Conservation (phyloP, 92 coral and sea anemone genomes). For the Epizoanthus scotinus region DNA sequence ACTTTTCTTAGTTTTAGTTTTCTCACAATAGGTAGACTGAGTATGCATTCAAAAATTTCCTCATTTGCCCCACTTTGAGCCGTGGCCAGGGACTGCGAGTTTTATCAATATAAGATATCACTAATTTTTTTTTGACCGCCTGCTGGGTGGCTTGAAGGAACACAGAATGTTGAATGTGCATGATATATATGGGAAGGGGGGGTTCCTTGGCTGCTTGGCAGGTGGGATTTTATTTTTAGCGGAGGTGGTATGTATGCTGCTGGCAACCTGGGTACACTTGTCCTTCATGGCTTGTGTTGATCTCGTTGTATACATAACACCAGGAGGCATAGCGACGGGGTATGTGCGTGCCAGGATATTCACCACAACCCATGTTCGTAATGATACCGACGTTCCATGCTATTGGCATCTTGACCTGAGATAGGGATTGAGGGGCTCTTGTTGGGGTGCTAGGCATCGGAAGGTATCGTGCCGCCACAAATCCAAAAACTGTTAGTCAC, state of each 20-base stretch:
- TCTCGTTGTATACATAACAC: constrained; percentile 35
- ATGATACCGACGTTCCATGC: constrained; percentile 36
- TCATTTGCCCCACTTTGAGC: neutral
- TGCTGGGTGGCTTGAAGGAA: constrained; percentile 34
- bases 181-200: constrained; percentile 22
- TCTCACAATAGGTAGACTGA: too few species aligned
- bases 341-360: neutral
- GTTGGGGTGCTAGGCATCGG: constrained; percentile 21
- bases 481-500: constrained; percentile 33
- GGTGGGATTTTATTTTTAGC: constrained; percentile 27
- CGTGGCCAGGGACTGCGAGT: constrained; percentile 26
- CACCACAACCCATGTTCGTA: constrained; percentile 36
- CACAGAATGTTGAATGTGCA: constrained; percentile 39
- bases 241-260: constrained; percentile 12
- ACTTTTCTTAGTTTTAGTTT: too few species aligned
- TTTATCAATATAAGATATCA: neutral
- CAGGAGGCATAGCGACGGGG: constrained; percentile 39
- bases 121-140: constrained; percentile 18
- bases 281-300: neutral
- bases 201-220: constrained; percentile 34
- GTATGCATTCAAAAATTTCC: neutral
- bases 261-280: constrained; percentile 25
- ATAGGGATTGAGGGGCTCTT: constrained; percentile 42
- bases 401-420: constrained; percentile 24
- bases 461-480: constrained; percentile 37